Evolutionary conservation across 2,797 vertebrate species (phyloP).

Genomic region (Propithecus deckenii): DNA sequence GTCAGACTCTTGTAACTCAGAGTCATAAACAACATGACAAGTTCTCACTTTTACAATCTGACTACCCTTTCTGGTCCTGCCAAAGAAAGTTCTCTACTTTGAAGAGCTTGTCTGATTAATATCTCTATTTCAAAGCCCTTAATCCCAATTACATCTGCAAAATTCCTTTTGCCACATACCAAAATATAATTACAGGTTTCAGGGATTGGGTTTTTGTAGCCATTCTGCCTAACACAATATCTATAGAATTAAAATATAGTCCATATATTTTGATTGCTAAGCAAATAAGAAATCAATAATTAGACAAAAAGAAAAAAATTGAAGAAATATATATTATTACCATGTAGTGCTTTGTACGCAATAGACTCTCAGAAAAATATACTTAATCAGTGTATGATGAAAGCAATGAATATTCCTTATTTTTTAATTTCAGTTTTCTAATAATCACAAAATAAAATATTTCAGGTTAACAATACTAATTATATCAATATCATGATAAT

Average conservation of each 20-base stretch:
- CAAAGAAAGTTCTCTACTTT: not conserved
- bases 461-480: not conserved
- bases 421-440: not conserved
- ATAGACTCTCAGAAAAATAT: not conserved
- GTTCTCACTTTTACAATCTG: not conserved
- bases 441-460: not conserved
- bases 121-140: not conserved
- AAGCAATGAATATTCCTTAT: not conserved
- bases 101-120: not conserved
- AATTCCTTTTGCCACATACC: not conserved
- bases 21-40: not conserved
- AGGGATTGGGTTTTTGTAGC: too few species aligned
- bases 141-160: not conserved
- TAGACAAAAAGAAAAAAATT: not conserved
- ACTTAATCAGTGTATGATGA: not conserved
- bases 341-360: not conserved
- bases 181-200: not conserved
- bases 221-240: not conserved
- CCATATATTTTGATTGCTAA: not conserved
- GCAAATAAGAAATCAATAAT: not conserved
- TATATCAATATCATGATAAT: not conserved
- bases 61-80: not conserved
- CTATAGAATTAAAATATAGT: not conserved
- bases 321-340: not conserved
- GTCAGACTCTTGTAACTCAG: too few species aligned